Percentiles rank a stretch among this genome's conserved stretches.
Conservation (phyloP, 2,113 vertebrate genomes). For the Ptilonorhynchus violaceus region DNA sequence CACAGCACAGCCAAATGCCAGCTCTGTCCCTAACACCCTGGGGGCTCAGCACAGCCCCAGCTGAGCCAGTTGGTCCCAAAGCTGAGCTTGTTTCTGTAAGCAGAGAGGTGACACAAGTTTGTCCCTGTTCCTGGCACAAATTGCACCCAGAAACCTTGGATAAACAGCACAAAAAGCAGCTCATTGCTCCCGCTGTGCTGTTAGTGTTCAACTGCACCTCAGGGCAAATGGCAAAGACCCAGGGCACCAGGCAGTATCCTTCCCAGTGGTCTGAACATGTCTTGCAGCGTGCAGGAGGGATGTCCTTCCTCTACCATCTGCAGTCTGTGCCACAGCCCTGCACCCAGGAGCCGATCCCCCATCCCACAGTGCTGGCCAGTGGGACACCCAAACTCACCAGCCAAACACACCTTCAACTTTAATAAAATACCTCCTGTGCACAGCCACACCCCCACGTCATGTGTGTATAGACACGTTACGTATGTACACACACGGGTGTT, state of each 20-base stretch:
- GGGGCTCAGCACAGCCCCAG: neutral
- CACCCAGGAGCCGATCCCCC: accelerated
- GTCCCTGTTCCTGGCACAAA: neutral
- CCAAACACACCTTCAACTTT: neutral
- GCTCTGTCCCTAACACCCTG: neutral
- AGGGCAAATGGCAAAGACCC: accelerated
- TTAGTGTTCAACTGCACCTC: accelerated
- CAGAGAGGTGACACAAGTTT: accelerated
- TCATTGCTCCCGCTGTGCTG: accelerated
- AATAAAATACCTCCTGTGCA: neutral
- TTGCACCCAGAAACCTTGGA: neutral
- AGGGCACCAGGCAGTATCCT: neutral
- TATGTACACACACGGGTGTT: accelerated
- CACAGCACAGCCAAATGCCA: neutral
- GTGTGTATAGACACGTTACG: accelerated
- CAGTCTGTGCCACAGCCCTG: accelerated
- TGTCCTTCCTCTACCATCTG: neutral
- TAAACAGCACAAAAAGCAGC: neutral
- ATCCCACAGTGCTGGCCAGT: accelerated
- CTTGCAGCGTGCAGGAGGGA: neutral
- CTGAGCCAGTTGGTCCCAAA: accelerated
- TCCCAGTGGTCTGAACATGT: accelerated
- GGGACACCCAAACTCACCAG: accelerated
- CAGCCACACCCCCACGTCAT: accelerated
- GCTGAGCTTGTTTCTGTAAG: neutral